Percentiles rank a stretch among this genome's conserved stretches.
Evolutionary conservation across 2,888 invertebrate genomes (phyloP).

Genomic region (Rotaria macrura): DNA sequence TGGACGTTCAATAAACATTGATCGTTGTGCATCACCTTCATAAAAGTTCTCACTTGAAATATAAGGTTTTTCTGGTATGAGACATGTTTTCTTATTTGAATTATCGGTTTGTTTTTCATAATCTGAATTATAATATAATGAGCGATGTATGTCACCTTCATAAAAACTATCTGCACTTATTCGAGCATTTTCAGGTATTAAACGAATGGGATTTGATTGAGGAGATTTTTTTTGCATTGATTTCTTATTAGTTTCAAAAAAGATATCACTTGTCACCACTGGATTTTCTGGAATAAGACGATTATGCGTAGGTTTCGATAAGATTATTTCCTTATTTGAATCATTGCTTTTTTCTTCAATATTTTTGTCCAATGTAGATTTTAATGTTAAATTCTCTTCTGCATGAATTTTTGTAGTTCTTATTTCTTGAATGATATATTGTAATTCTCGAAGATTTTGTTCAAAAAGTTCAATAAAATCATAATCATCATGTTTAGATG

Average conservation of each 20-base stretch:
- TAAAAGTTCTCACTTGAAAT: neutral
- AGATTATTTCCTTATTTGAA: neutral
- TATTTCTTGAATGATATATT: neutral
- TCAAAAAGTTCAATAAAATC: neutral
- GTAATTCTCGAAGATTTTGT: neutral
- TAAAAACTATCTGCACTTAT: neutral
- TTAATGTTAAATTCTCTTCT: neutral
- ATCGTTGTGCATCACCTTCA: neutral
- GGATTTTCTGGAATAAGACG: slow-evolving; percentile 11
- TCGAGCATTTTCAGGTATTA: neutral
- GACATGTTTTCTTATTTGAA: neutral
- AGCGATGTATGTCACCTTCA: neutral
- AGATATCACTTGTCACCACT: neutral
- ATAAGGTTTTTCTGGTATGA: neutral
- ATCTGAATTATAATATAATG: neutral
- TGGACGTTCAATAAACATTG: neutral
- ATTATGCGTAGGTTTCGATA: neutral
- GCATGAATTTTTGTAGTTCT: too few species aligned
- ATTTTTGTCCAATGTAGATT: too few species aligned
- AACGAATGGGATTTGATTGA: neutral
- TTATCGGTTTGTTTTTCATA: neutral
- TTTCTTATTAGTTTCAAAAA: neutral
- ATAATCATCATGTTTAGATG: neutral
- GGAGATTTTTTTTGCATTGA: neutral
- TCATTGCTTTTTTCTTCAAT: neutral